Percentiles rank a stretch among this genome's conserved stretches.
phyloP scores from a whole-genome alignment of 2,797 vertebrate genomes.

The Megalops cyprinoides region DNA sequence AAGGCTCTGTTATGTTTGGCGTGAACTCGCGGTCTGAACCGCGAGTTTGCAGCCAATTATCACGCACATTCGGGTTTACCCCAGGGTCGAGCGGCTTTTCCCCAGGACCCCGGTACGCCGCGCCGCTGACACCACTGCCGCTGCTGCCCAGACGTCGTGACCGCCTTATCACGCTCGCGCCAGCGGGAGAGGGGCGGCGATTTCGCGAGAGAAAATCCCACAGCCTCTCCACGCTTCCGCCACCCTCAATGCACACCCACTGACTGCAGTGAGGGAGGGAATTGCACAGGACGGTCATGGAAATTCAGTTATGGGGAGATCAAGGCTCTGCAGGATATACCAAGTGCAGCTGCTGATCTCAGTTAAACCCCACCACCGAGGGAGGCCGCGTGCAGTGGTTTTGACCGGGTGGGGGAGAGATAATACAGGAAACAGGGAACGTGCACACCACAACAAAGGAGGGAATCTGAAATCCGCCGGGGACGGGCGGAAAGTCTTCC shows the following conservation, averaged over 20 bases:
- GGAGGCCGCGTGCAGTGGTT: not conserved
- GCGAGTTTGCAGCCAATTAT: not conserved
- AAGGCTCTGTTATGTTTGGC: not conserved
- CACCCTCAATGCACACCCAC: too few relatives aligned
- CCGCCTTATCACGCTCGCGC: not conserved
- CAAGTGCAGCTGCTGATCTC: constrained; percentile 42
- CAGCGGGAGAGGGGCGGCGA: not conserved
- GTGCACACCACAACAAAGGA: constrained; percentile 12
- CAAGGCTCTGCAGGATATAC: constrained; percentile 50
- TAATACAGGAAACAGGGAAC: constrained; percentile 26
- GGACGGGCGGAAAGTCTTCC: constrained; percentile 7
- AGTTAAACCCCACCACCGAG: constrained; percentile 44
- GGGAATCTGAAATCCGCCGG: constrained; percentile 2
- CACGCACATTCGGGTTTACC: not conserved
- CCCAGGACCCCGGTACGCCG: not conserved
- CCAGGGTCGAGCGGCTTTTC: not conserved
- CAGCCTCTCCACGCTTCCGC: not conserved
- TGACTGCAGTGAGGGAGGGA: not conserved
- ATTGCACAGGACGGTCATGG: constrained; percentile 15
- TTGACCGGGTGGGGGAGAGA: constrained; percentile 24
- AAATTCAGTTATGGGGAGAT: constrained; percentile 66
- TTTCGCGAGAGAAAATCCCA: not conserved
- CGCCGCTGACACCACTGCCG: not conserved
- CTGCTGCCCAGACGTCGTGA: too few relatives aligned
- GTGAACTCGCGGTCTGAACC: not conserved